Evolutionary conservation across 2,113 vertebrate genomes (phyloP).

Genomic region (Neoarius graeffei): DNA sequence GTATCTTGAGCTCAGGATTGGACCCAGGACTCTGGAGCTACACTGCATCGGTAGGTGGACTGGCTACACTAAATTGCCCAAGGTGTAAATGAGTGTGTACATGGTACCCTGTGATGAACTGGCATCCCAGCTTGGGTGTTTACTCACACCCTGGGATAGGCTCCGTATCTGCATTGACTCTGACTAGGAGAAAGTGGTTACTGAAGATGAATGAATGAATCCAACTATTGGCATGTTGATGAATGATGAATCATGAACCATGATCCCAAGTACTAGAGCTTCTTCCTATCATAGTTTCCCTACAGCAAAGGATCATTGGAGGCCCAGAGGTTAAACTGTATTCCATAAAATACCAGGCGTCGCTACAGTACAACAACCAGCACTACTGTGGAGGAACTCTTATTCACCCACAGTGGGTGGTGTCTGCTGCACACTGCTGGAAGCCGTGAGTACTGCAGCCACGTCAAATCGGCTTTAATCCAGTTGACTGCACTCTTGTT

Average conservation of each 20-base stretch:
- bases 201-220: neutral
- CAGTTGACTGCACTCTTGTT: neutral
- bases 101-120: neutral
- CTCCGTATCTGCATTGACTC: neutral
- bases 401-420: conserved; percentile 71
- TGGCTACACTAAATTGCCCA: neutral
- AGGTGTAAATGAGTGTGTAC: neutral
- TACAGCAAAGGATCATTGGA: conserved; percentile 68
- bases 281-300: conserved; percentile 51
- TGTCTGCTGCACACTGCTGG: conserved; percentile 79
- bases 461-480: neutral
- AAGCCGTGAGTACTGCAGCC: conserved; percentile 73
- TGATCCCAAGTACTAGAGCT: neutral
- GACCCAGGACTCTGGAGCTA: neutral
- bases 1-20: neutral
- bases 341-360: conserved; percentile 71
- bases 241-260: neutral
- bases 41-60: neutral
- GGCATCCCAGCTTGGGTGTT: neutral
- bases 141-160: neutral
- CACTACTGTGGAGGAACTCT: conserved; percentile 77
- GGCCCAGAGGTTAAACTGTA: conserved; percentile 62
- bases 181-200: neutral
- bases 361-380: conserved; percentile 58
- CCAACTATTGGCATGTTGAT: neutral